These are phyloP conservation scores for Palaemon carinicauda DNA, from an alignment of 1,140 invertebrate species.

Conservation along the genomic window DNA sequence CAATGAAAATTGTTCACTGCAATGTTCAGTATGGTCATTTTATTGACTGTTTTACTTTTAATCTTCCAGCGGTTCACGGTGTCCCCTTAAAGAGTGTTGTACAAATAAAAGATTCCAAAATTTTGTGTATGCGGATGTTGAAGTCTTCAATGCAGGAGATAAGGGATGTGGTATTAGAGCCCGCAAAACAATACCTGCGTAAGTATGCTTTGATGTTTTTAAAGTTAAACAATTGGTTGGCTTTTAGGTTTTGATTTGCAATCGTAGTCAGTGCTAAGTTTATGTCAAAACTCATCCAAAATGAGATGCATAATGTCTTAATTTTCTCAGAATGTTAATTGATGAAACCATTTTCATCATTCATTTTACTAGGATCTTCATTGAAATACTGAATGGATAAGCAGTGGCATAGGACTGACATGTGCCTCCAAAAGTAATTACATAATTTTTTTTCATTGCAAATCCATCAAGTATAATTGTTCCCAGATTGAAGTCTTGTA, in stretches of 20 bases:
- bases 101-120: conserved; percentile 95
- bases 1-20: neutral
- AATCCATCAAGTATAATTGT: no score
- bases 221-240: neutral
- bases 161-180: conserved; percentile 95
- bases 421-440: no score
- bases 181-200: conserved; percentile 76
- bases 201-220: no score
- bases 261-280: no score
- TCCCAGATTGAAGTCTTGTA: no score
- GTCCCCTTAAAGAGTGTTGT: conserved; percentile 86
- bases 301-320: no score
- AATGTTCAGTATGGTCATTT: neutral
- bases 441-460: neutral
- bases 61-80: conserved; percentile 82
- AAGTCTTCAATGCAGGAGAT: conserved; percentile 89
- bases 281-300: no score
- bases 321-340: no score
- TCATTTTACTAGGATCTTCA: neutral
- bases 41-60: neutral
- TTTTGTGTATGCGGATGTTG: conserved; percentile 81
- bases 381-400: neutral
- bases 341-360: no score
- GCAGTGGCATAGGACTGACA: no score
- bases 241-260: neutral